Base-by-base conservation (phyloP, 1,140 invertebrate genomes). In the Rhagoletis zephyria region DNA sequence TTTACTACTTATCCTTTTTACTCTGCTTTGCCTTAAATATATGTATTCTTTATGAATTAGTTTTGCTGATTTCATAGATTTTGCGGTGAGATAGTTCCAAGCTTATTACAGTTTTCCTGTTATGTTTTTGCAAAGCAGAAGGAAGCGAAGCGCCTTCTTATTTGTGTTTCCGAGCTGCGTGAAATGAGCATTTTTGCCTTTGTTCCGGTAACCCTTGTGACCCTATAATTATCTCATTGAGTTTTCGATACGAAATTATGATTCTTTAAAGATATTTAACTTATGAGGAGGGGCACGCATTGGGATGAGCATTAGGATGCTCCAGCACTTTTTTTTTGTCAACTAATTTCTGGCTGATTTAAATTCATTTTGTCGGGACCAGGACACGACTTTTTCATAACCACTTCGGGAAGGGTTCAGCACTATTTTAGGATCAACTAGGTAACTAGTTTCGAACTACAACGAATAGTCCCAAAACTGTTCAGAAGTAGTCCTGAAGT, bases 91-190 rank as follows among this genome's bases (percentile, higher is more conserved):
- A 81, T 81, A 81, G 74, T 59, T 81, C 16, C 42, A 56, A 56
- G 48, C 74, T 81, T 81, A 81, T 81, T 81, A 81, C 48, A 56
- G 48, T 56, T 56, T 81, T 59, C n/a, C n/a, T 19, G 2, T 7
- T 59, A 19, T 6, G n/a, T 16, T 81, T 19, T 81, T 56, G 7
- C 14, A 14, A 48, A 56, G 14, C n/a, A 30, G 5, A 56, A 19
- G 10, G 19, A 1, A 16, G 10, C 3, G 74, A 81, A 81, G 74
- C 48, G 48, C 74, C 48, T 0, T 9, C n/a, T 81, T 81, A 56
- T 81, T 81, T 81, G 45, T 51, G 74, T 81, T 81, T 81, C 74
- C 74, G 74, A 56, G 45, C 74, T 81, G 74, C 30, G 30, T 81
- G 74, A 81, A 81, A 81, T 81, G 74, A 51, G 19, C 74, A 81